phyloP scores from a whole-genome alignment of 2,888 invertebrate species.

The Limnephilus auricula region DNA sequence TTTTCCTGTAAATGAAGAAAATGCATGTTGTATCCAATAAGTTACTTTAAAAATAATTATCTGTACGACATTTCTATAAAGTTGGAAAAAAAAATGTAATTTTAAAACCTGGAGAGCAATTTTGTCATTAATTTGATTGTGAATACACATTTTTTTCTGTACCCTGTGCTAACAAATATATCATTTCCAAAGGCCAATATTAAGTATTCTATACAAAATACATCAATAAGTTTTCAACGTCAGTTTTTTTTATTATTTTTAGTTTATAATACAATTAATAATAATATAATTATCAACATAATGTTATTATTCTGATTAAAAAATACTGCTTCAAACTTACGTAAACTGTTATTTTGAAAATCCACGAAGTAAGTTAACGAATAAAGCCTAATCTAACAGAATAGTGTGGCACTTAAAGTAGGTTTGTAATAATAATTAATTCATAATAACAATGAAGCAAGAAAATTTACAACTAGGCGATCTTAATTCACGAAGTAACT shows the following conservation, averaged over 20 bases:
- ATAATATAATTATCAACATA: constrained; percentile 27
- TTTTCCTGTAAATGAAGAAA: neutral
- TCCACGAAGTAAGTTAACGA: too few relatives aligned
- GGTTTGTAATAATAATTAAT: neutral
- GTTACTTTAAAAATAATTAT: neutral
- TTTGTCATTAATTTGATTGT: neutral
- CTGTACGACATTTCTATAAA: neutral
- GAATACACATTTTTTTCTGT: neutral
- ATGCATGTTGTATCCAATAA: neutral
- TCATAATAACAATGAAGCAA: neutral
- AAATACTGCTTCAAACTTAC: constrained; percentile 1
- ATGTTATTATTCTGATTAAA: neutral
- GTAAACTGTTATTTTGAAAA: neutral
- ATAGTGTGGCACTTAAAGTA: neutral
- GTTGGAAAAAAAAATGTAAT: neutral
- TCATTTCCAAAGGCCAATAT: neutral
- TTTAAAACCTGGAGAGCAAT: neutral
- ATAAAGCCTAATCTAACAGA: neutral
- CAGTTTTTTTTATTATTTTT: neutral
- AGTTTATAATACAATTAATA: constrained; percentile 1
- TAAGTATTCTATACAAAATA: neutral
- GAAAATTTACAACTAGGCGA: neutral
- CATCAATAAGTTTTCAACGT: constrained; percentile 11
- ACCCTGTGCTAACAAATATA: neutral
- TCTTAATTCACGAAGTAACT: neutral